A percentile compares a stretch with the other conserved stretches of the same genome.
phyloP scores from a whole-genome alignment of 2,797 vertebrate species.

The Oreortyx pictus region DNA sequence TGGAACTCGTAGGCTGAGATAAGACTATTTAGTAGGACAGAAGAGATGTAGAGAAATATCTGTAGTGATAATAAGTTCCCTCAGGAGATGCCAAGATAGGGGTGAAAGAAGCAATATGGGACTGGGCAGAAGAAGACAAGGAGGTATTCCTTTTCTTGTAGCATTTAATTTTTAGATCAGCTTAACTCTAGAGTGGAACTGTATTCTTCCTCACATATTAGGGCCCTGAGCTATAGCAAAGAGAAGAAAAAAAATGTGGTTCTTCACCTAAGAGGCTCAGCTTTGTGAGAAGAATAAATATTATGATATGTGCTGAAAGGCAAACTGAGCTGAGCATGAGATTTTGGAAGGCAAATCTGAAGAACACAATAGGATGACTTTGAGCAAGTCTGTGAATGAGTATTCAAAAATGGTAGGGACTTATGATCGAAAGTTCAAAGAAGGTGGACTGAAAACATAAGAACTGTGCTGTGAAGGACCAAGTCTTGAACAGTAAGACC shows the following conservation, averaged over 20 bases:
- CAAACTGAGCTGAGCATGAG: neutral
- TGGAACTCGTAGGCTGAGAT: no score
- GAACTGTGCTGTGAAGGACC: neutral
- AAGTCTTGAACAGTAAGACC: neutral
- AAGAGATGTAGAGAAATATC: no score
- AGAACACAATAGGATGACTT: neutral
- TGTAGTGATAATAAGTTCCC: no score
- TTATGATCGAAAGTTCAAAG: neutral
- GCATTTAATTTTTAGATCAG: neutral
- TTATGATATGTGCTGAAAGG: neutral
- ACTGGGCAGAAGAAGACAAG: neutral
- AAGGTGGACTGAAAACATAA: neutral
- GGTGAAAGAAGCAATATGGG: neutral
- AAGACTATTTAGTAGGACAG: no score
- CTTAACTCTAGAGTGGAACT: neutral
- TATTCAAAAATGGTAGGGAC: neutral
- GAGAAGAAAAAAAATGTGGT: neutral
- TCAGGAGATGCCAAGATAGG: neutral
- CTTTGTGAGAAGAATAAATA: neutral
- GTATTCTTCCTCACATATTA: neutral
- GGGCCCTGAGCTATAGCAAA: neutral
- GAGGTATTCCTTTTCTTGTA: neutral
- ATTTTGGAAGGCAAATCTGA: neutral
- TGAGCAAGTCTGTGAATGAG: no score
- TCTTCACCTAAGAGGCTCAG: neutral